Evolutionary conservation across 2,113 vertebrate genomes (phyloP), one percentile per base, ranked within the genome.

Genomic region (Aptenodytes forsteri): DNA sequence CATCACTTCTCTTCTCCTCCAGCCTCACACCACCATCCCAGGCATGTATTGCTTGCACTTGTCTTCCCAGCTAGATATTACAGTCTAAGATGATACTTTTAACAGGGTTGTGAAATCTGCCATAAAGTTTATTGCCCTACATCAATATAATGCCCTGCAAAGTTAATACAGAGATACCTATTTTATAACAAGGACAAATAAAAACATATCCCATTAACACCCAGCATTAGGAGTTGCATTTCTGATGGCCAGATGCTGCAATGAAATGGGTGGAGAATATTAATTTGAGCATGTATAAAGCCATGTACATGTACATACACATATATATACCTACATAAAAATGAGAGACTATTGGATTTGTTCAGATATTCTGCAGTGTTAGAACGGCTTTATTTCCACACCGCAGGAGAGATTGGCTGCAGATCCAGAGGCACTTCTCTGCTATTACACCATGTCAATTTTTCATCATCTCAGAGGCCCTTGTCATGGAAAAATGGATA

Each of bases 131-230:
- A 97, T 82, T 80, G 71, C 56, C 56, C 73, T 90, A 79, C 95
- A 97, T 97, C 97, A 97, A 96, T 96, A 92, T 87, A 96, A 96
- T 90, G 95, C 89, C 87, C 83, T 90, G 92, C 87, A 93, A 97
- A 97, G 93, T 96, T 97, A 96, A 95, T 96, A 94, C 0, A 0
- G 64, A 95, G 89, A 87, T 95, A 95, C 70, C 77, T 96, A 38
- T 94, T 96, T 96, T 95, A 97, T 85, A 93, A 94, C 94, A 91
- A 90, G 91, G 75, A 89, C 96, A 97, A 97, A 97, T 97, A 98
- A 97, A 98, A 97, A 96, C 89, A 96, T 56, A 38, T 89, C 89
- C 85, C 83, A 92, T 97, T 98, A 97, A 92, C 61, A 92, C 59
- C 69, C 9, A 0, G 70, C 78, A 72, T 65, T 83, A 70, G 47